These are phyloP conservation scores for Acromyrmex echinatior DNA, from an alignment of 1,140 invertebrate genomes.

Conservation along the genomic window DNA sequence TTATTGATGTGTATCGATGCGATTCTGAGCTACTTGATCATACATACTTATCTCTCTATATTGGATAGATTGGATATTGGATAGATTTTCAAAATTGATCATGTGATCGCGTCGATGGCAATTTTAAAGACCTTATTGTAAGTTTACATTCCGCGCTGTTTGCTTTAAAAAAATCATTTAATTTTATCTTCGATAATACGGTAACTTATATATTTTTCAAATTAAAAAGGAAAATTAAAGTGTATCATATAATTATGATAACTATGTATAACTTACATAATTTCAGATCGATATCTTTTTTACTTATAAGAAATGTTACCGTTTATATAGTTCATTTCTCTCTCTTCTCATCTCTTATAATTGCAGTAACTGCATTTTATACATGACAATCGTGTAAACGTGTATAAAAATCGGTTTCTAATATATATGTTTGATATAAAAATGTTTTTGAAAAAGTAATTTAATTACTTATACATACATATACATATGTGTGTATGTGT, in stretches of 20 bases:
- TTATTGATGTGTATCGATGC: not conserved
- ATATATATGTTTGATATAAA: not conserved
- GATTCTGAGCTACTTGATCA: not conserved
- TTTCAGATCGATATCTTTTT: not conserved
- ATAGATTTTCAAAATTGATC: not conserved
- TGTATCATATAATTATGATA: not conserved
- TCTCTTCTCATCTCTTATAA: not conserved
- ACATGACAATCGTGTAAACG: not conserved
- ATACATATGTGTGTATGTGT: too few species aligned
- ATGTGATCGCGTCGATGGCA: not conserved
- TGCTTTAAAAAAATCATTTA: not conserved
- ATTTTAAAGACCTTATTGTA: not conserved
- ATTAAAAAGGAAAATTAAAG: not conserved
- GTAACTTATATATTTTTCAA: not conserved
- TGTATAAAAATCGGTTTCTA: not conserved
- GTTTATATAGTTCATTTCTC: not conserved
- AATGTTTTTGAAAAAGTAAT: conserved; percentile 9
- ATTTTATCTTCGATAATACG: not conserved
- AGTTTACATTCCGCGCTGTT: not conserved
- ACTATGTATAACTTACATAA: not conserved
- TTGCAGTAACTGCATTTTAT: not conserved
- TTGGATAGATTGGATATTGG: too few species aligned
- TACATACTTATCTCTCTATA: not conserved
- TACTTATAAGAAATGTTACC: not conserved
- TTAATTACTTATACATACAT: not conserved